These are phyloP conservation scores for Anisognathus igniventris DNA, from an alignment of 2,797 vertebrate species.

Conservation along the genomic window DNA sequence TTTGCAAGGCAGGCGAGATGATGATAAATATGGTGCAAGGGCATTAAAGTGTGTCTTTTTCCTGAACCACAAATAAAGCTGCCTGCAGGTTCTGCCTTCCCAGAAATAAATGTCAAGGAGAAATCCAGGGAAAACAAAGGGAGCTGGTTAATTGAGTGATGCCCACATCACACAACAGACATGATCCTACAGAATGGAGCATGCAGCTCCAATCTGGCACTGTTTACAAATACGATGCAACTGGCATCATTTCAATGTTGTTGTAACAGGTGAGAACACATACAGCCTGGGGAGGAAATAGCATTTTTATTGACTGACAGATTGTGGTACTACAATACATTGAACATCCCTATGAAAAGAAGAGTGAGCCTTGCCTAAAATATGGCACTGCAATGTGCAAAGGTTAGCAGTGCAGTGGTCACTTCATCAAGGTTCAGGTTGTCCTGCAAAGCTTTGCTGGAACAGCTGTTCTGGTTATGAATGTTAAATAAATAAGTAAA, in stretches of 20 bases:
- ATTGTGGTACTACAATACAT: not conserved
- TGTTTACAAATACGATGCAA: not conserved
- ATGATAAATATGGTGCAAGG: not conserved
- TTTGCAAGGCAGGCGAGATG: not conserved
- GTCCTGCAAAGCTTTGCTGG: not conserved
- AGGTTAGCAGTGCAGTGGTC: not conserved
- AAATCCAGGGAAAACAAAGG: not conserved
- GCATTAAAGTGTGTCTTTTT: not conserved
- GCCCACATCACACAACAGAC: not conserved
- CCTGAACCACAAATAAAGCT: not conserved
- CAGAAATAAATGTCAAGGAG: not conserved
- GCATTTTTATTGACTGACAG: not conserved
- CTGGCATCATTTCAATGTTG: not conserved
- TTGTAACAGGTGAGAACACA: not conserved
- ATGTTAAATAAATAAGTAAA: not conserved
- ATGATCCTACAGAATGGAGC: not conserved
- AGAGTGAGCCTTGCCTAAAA: not conserved
- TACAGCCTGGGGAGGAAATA: not conserved
- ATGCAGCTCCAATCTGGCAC: conserved; percentile 9
- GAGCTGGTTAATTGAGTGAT: not conserved
- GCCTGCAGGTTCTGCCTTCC: not conserved
- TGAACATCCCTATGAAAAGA: not conserved
- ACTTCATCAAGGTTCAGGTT: not conserved
- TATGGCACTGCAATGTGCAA: not conserved
- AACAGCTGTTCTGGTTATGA: not conserved